These are phyloP conservation scores for Pseudomyrmex sp. DNA, from an alignment of 1,140 invertebrate species.

Conservation along the genomic window DNA sequence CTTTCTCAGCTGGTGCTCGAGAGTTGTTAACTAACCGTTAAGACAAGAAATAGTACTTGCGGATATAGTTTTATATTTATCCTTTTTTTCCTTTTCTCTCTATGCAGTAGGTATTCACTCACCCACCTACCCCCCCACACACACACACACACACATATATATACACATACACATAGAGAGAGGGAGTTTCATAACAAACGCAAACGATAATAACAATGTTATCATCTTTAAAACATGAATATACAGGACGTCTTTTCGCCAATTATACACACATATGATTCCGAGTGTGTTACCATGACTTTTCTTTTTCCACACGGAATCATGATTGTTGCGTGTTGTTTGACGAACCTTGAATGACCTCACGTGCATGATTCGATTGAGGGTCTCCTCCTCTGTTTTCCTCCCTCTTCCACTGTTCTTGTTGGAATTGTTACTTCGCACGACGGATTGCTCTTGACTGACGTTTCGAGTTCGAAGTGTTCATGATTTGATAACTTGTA, in stretches of 20 bases:
- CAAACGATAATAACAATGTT: neutral
- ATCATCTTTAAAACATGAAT: neutral
- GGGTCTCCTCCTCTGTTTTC: slow-evolving; percentile 21
- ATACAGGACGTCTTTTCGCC: neutral
- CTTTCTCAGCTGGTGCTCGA: neutral
- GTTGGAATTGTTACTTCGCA: slow-evolving; percentile 19
- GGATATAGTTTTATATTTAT: slow-evolving; percentile 5
- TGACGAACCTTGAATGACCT: slow-evolving; percentile 64
- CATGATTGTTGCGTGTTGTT: slow-evolving; percentile 61
- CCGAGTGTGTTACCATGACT: slow-evolving; percentile 45
- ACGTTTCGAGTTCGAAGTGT: neutral
- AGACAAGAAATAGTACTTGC: neutral
- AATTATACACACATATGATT: slow-evolving; percentile 26
- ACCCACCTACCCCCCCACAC: too few relatives aligned
- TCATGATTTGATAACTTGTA: slow-evolving; percentile 6
- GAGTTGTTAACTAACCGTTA: neutral
- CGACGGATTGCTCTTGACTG: slow-evolving; percentile 6
- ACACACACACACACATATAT: too few relatives aligned
- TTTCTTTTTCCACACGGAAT: slow-evolving; percentile 21
- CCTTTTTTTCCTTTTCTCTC: neutral
- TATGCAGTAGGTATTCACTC: neutral
- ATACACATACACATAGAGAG: too few relatives aligned
- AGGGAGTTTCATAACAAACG: neutral
- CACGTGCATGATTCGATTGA: slow-evolving; percentile 64
- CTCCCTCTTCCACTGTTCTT: slow-evolving; percentile 1